A percentile compares a stretch with the other conserved stretches of the same genome.
phyloP scores from a whole-genome alignment of 2,888 invertebrate genomes.

The Balanococcus diminutus region DNA sequence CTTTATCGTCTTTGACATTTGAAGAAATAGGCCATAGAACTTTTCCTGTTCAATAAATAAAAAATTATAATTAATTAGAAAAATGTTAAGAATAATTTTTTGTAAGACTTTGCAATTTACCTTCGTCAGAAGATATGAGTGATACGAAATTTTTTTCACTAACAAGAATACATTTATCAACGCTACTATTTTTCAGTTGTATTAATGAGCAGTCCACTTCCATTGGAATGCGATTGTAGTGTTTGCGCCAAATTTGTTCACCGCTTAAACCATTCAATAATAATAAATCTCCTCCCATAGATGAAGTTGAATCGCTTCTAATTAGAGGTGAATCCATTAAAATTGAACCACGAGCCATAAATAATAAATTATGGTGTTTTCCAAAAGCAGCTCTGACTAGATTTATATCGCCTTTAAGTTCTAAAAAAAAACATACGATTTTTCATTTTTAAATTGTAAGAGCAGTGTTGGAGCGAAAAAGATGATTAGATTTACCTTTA shows the following conservation, averaged over 20 bases:
- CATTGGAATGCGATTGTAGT: conserved; percentile 68
- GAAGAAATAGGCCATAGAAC: not conserved
- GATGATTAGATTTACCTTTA: not conserved
- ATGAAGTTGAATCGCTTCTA: conserved; percentile 62
- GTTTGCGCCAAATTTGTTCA: conserved; percentile 75
- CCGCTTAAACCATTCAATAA: conserved; percentile 74
- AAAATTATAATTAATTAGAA: not conserved
- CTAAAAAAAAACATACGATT: conserved; percentile 58
- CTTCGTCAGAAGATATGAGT: conserved; percentile 69
- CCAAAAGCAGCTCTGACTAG: conserved; percentile 65
- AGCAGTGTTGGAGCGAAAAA: not conserved
- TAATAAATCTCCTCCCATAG: conserved; percentile 71
- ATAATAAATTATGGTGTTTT: conserved; percentile 69
- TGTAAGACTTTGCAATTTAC: conserved; percentile 59
- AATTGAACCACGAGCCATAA: conserved; percentile 70
- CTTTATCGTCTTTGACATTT: not conserved
- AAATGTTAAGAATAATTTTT: not conserved
- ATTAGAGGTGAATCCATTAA: conserved; percentile 59
- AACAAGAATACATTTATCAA: conserved; percentile 76
- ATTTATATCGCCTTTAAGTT: conserved; percentile 72
- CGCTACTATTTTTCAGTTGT: conserved; percentile 74
- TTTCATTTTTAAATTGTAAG: not conserved
- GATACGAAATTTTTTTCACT: conserved; percentile 72
- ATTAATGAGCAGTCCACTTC: conserved; percentile 76
- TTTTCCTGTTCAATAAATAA: conserved; percentile 3